Evolutionary conservation across 2,888 invertebrate genomes (phyloP), one percentile per base, ranked within the genome.

Genomic region (Lingula anatina): DNA sequence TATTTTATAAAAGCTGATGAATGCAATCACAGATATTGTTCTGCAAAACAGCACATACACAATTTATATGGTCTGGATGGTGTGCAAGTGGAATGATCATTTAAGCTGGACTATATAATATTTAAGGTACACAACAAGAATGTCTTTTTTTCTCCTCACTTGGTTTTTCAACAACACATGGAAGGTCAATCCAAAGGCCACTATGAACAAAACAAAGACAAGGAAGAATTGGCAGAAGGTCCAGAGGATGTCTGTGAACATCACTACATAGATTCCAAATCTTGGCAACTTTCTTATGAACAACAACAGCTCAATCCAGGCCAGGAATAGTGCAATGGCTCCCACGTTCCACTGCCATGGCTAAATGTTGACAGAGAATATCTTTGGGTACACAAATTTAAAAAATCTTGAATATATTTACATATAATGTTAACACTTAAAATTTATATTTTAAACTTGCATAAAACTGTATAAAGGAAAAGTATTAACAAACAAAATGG

Each of bases 331-430:
- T 9, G 77, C 68, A 4, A 77, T 63, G 0, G 79, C 73, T 5
- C 79, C 80, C n/a, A 80, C 54, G 46, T 76, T 65, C 79, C 79
- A 80, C 61, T 80, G 80, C 79, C 79, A 80, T 2, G 58, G 60
- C 79, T 79, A 56, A 26, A 57, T n/a, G n/a, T n/a, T 48, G 21
- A 21, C 5, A 12, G 35, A 31, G n/a, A n/a, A n/a, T n/a, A n/a
- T n/a, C n/a, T n/a, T n/a, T n/a, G n/a, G n/a, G n/a, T n/a, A n/a
- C n/a, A n/a, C n/a, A n/a, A n/a, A n/a, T n/a, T n/a, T n/a, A n/a
- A n/a, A n/a, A n/a, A n/a, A n/a, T n/a, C n/a, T n/a, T n/a, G n/a
- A n/a, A n/a, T n/a, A n/a, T n/a, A n/a, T n/a, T n/a, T n/a, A n/a
- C n/a, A n/a, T n/a, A n/a, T n/a, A n/a, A n/a, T n/a, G n/a, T n/a